Evolutionary conservation across 2,888 invertebrate species (phyloP).

Genomic region (Oscheius sp.): DNA sequence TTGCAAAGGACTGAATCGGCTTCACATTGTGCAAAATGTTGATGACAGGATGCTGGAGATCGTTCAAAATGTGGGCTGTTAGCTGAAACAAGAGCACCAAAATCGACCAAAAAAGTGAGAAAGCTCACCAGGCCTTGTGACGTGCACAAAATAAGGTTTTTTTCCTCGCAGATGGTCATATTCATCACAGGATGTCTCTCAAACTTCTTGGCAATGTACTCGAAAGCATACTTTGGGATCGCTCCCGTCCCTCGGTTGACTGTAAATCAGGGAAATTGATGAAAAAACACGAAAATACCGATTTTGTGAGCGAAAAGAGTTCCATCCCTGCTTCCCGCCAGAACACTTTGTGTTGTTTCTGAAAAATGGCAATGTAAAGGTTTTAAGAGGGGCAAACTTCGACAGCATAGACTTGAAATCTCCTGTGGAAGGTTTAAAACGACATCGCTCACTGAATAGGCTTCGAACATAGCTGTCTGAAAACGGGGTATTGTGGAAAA

Average conservation of each 20-base stretch:
- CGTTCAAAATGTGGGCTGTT: conserved; percentile 45
- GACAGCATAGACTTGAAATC: conserved; percentile 52
- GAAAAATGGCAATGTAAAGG: conserved; percentile 16
- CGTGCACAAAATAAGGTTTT: conserved; percentile 64
- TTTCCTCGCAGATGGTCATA: conserved; percentile 59
- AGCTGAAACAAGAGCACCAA: conserved; percentile 33
- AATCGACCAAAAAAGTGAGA: background rate
- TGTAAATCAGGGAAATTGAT: background rate
- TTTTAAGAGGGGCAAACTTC: conserved; percentile 42
- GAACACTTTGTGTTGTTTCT: conserved; percentile 51
- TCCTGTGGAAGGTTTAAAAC: conserved; percentile 61
- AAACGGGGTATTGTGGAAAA: background rate
- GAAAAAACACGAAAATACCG: conserved; percentile 5
- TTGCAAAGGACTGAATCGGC: conserved; percentile 45
- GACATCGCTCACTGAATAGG: conserved; percentile 66
- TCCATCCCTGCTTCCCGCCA: conserved; percentile 54
- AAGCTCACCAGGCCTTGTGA: conserved; percentile 55
- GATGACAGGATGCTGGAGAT: conserved; percentile 43
- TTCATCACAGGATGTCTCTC: conserved; percentile 61
- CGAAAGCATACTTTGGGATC: conserved; percentile 45
- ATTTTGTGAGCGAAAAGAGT: conserved; percentile 44
- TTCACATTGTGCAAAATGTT: conserved; percentile 49
- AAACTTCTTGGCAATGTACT: conserved; percentile 50
- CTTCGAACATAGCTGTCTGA: conserved; percentile 62
- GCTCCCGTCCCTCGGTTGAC: conserved; percentile 22